Base-by-base conservation (phyloP, 2,888 invertebrate genomes). In the Nasonovia ribisnigri region DNA sequence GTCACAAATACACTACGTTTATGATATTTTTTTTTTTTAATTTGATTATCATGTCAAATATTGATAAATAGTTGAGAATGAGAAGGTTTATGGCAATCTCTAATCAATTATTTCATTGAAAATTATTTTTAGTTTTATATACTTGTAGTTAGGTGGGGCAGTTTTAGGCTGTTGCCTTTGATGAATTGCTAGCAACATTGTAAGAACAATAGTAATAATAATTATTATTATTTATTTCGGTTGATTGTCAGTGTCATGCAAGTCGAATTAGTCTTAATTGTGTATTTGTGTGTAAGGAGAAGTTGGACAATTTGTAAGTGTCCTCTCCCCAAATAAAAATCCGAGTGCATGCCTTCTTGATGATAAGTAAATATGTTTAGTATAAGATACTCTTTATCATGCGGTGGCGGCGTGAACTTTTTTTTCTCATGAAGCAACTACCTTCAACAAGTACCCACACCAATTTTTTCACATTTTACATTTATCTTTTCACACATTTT, bases 81-180 rank as follows among this genome's bases (percentile, higher is more conserved):
- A 20, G 6, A 77, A 77, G 20, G 36, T 77, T 77, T 36, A 8
- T 77, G 20, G 6, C 16, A 67, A 16, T 67, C 13, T 13, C 67
- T 16, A n/a, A 67, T 67, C 67, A 16, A 67, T n/a, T 67, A 67
- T n/a, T 67, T 67, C 16, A n/a, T 1, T 67, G 67, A 67, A n/a
- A n/a, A 67, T 67, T 60, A 60, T 60, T 60, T 67, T 67, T 67
- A 67, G 67, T 67, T 67, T n/a, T 77, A 77, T 77, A 36, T 77
- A 36, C 6, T 77, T 6, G 77, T 8, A 8, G 36, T 77, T 77
- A 77, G 36, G 77, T 20, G 2, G 36, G 3, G 20, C 16, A 16
- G 6, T 36, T 20, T 6, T 77, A 36, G 36, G 77, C 36, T 36
- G 54, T 57, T 0, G 8, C 8, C 0, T 26, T 57, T 36, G 77